Conservation (phyloP, 2,888 invertebrate species). For the Eudasyphora cyanicolor region DNA sequence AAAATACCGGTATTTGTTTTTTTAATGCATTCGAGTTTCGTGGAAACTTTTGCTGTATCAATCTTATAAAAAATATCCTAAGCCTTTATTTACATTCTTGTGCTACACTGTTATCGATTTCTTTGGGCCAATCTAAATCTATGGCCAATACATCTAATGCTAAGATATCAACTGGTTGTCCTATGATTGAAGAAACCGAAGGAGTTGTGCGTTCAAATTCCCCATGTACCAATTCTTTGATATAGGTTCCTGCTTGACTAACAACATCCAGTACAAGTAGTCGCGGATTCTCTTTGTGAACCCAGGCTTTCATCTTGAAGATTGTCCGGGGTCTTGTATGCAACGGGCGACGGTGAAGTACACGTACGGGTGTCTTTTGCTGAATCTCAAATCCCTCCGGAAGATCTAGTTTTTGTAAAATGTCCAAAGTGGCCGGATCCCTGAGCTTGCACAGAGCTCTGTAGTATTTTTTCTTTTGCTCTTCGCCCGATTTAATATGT, state of each 20-base stretch:
- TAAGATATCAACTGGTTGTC: conserved; percentile 90
- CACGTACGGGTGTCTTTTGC: conserved; percentile 95
- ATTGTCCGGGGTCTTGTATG: conserved; percentile 85
- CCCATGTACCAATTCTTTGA: conserved; percentile 98
- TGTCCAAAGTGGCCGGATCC: conserved; percentile 80
- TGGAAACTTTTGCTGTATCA: neutral
- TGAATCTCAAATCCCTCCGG: conserved; percentile 82
- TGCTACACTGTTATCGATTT: conserved; percentile 70
- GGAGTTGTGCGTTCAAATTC: conserved; percentile 95
- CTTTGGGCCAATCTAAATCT: conserved; percentile 87
- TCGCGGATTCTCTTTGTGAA: conserved; percentile 80
- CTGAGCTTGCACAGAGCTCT: conserved; percentile 86
- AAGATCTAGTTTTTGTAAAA: conserved; percentile 81
- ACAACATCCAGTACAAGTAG: conserved; percentile 85
- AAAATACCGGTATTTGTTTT: neutral
- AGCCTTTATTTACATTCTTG: conserved; percentile 14
- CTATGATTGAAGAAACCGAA: conserved; percentile 86
- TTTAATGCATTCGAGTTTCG: neutral
- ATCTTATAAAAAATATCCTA: neutral
- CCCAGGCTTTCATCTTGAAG: conserved; percentile 83
- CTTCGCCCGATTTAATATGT: conserved; percentile 91
- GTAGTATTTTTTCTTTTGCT: conserved; percentile 93
- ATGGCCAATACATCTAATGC: conserved; percentile 93
- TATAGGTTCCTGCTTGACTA: conserved; percentile 96
- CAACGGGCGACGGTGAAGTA: conserved; percentile 91